Conservation (phyloP, 2,113 vertebrate species). For the Channa maculata region DNA sequence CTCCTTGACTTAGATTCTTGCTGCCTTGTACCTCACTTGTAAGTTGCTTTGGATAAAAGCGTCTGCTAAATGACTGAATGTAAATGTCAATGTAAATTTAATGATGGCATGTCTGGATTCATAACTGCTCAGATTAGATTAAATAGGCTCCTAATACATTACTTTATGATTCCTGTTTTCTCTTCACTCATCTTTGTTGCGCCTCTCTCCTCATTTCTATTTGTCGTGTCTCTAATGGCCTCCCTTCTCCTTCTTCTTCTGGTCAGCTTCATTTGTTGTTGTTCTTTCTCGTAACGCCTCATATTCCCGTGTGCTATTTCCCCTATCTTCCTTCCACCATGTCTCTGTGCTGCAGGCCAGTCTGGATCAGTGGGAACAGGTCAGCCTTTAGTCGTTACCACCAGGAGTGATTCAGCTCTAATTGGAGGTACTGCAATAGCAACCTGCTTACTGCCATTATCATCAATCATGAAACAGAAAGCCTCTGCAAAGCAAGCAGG, state of each 20-base stretch:
- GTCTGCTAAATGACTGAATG: too few species aligned
- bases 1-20: too few species aligned
- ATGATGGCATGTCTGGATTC: too few species aligned
- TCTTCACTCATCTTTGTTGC: too few species aligned
- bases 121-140: too few species aligned
- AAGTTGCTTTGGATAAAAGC: too few species aligned
- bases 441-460: constrained; percentile 4
- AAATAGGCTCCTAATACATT: too few species aligned
- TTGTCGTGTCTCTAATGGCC: background rate
- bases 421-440: constrained; percentile 89
- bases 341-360: constrained; percentile 85
- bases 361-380: constrained; percentile 88
- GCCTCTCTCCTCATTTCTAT: background rate
- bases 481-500: too few species aligned
- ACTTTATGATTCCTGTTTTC: background rate
- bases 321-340: background rate
- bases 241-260: background rate
- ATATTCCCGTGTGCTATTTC: background rate
- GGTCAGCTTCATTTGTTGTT: constrained; percentile 10
- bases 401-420: constrained; percentile 90
- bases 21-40: too few species aligned
- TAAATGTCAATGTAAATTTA: too few species aligned
- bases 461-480: too few species aligned
- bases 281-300: constrained; percentile 9
- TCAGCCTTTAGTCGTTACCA: constrained; percentile 87